Evolutionary conservation across 1,140 invertebrate species (phyloP).

Genomic region (Bombyx mori): ASM3026992v2 NC_085133.1:8473501-8474000

Average conservation of each 20-base stretch:
- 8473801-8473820: constrained; percentile 28
- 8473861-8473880: constrained; percentile 36
- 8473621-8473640: no score
- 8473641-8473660: no score
- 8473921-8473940: no score
- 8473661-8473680: no score
- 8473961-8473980: background rate
- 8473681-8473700: no score
- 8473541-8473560: no score
- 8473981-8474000: background rate
- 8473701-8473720: constrained; percentile 41
- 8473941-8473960: background rate
- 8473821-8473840: constrained; percentile 36
- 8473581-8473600: no score
- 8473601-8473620: no score
- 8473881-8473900: constrained; percentile 13
- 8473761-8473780: constrained; percentile 20
- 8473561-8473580: no score
- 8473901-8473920: constrained; percentile 5
- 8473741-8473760: constrained; percentile 24
- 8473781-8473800: constrained; percentile 13
- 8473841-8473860: constrained; percentile 39
- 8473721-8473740: constrained; percentile 31
- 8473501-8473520: no score
- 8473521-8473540: no score